Base-by-base conservation (phyloP, 1,140 invertebrate genomes). In the Conus ventricosus region DNA sequence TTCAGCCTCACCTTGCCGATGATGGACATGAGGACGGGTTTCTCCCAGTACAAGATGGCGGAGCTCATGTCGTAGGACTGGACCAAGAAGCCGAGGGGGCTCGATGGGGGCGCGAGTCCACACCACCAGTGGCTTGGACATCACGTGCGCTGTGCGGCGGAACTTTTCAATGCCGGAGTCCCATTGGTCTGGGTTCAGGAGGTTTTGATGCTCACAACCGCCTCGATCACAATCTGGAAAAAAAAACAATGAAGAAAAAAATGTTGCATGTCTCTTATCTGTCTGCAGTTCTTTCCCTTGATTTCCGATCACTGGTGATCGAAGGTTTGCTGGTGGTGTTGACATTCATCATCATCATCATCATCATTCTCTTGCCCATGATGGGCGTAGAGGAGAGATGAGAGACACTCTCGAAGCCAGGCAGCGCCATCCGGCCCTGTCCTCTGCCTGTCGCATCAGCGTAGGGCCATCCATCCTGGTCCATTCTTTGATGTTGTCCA, bases 181-280 rank as follows among this genome's bases (percentile, higher is more conserved):
- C 83, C 89, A 90, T 51, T 91, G 91, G 89, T 92, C 91, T 17
- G 91, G 87, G 17, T 95, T 92, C n/a, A 95, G 87, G 93, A 93
- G n/a, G 95, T 95, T 90, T 95, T 95, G 13, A 95, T 90, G 90
- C 95, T 95, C 20, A 95, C 95, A 15, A 95, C 94, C 39, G 95
- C 94, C 88, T 95, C 95, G 8, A 95, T 93, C 51, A 93, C 92
- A 53, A 95, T 90, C 86, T 87, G 71, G 7, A 76, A n/a, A 71
- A 25, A 39, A 25, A 76, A n/a, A 71, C 8, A 39, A 25, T 23
- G 8, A 76, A 76, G 0, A 63, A 63, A 20, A 63, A 63, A 63
- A 63, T 63, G 60, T 1, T 63, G 39, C 39, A 39, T 39, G 39
- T 39, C 39, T 39, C 39, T 39, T 3, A 39, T 39, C 3, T 39